These are phyloP conservation scores for Apis dorsata DNA, from an alignment of 1,140 invertebrate species.

Conservation along the genomic window DNA sequence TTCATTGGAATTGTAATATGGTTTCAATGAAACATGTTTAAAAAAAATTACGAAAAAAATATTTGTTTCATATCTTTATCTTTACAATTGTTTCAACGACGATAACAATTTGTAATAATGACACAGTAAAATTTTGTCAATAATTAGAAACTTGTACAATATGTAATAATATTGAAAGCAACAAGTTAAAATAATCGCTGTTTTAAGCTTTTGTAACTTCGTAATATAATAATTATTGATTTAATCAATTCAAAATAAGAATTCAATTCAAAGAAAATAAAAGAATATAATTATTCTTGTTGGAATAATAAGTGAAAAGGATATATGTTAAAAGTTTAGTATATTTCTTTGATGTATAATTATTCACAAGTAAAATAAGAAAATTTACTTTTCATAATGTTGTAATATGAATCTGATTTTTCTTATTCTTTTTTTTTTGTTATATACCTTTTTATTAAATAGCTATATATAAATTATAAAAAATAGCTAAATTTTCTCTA, in stretches of 20 bases:
- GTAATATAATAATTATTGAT: neutral
- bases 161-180: neutral
- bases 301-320: slow-evolving; percentile 7
- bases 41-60: neutral
- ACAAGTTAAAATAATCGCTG: neutral
- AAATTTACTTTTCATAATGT: slow-evolving; percentile 11
- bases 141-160: neutral
- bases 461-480: neutral
- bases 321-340: slow-evolving; percentile 20
- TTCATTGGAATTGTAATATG: slow-evolving; percentile 13
- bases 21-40: slow-evolving; percentile 24
- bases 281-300: slow-evolving; percentile 25
- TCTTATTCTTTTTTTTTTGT: slow-evolving; percentile 2
- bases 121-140: neutral
- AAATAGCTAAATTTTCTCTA: neutral
- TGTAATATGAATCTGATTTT: neutral
- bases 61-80: slow-evolving; percentile 4
- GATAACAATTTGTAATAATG: neutral
- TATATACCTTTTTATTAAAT: neutral
- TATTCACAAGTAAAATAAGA: neutral
- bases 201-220: neutral
- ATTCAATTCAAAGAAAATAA: neutral
- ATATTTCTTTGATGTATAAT: slow-evolving; percentile 2
- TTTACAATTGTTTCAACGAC: slow-evolving; percentile 2
- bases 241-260: neutral